A percentile compares a stretch with the other conserved stretches of the same genome.
Evolutionary conservation across 37 sponge, comb jelly and placozoan genomes (phyloP).

Genomic region (Lycopodina hypogea): DNA sequence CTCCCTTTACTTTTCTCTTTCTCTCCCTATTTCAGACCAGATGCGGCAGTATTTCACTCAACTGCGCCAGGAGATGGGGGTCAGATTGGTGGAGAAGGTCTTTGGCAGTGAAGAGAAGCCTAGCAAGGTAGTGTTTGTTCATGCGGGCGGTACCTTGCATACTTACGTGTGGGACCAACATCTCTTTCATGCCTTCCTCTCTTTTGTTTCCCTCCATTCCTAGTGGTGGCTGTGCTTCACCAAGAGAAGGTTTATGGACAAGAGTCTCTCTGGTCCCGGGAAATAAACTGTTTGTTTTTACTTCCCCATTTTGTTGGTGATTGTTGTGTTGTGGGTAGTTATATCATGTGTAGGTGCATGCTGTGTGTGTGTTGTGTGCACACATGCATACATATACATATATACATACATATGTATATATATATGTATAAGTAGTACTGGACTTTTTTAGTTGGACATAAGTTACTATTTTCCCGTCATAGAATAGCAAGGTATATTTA

Average conservation of each 20-base stretch:
- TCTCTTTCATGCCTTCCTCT: background rate
- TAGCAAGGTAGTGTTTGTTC: conserved; percentile 71
- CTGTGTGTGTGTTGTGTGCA: background rate
- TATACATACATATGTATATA: background rate
- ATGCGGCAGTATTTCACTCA: conserved; percentile 91
- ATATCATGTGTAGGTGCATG: background rate
- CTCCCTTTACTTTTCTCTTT: background rate
- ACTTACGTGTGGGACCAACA: background rate
- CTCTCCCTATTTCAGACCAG: conserved; percentile 57
- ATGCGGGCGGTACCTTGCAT: background rate
- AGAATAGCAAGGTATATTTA: no score
- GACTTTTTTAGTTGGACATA: no score
- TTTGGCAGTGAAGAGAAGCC: conserved; percentile 73
- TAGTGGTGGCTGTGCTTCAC: conserved; percentile 99
- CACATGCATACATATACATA: background rate
- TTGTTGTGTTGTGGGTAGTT: background rate
- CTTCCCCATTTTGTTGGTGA: background rate
- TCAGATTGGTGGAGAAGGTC: conserved; percentile 92
- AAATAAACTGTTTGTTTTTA: conserved; percentile 28
- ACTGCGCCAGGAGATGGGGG: conserved; percentile 90
- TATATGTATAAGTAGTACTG: no score
- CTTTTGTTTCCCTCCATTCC: background rate
- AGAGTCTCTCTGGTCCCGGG: conserved; percentile 94
- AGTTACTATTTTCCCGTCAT: no score
- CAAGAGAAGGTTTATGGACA: conserved; percentile 98